Evolutionary conservation across 1,140 invertebrate genomes (phyloP).

Genomic region (Euwallacea similis): DNA sequence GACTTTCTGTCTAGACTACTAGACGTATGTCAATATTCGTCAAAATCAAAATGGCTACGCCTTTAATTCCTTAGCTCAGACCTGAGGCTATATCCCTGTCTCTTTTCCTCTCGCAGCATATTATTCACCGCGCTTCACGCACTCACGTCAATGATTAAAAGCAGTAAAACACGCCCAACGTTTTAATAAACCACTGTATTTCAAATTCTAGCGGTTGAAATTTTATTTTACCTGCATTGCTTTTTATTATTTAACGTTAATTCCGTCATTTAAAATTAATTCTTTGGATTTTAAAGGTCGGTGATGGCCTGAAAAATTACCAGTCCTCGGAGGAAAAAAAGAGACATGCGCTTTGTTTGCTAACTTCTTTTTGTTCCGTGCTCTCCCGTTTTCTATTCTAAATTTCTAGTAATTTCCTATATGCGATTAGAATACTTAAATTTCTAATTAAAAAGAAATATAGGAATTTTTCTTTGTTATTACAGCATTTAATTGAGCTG

Average conservation of each 20-base stretch:
- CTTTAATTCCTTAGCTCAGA: slow-evolving; percentile 47
- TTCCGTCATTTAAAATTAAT: neutral
- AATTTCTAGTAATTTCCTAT: too few species aligned
- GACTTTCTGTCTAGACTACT: slow-evolving; percentile 55
- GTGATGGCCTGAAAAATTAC: neutral
- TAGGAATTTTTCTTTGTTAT: too few species aligned
- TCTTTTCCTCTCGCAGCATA: slow-evolving; percentile 22
- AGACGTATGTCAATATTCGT: slow-evolving; percentile 57
- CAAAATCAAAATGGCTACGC: slow-evolving; percentile 56
- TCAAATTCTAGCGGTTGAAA: slow-evolving; percentile 39
- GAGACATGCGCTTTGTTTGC: slow-evolving; percentile 38
- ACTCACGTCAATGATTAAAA: slow-evolving; percentile 13
- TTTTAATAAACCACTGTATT: slow-evolving; percentile 40
- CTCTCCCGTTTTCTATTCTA: neutral
- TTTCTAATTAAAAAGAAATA: too few species aligned
- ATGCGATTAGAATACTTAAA: too few species aligned
- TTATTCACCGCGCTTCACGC: neutral
- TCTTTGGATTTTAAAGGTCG: neutral
- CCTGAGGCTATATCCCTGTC: slow-evolving; percentile 11
- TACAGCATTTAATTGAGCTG: too few species aligned
- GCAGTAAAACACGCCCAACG: slow-evolving; percentile 45
- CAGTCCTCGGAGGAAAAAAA: slow-evolving; percentile 13
- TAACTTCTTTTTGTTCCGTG: slow-evolving; percentile 31
- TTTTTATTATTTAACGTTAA: slow-evolving; percentile 9
- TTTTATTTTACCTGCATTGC: neutral